A percentile compares a stretch with the other conserved stretches of the same genome.
These are phyloP conservation scores for Idaea straminata DNA, from an alignment of 2,888 invertebrate species.

Conservation along the genomic window DNA sequence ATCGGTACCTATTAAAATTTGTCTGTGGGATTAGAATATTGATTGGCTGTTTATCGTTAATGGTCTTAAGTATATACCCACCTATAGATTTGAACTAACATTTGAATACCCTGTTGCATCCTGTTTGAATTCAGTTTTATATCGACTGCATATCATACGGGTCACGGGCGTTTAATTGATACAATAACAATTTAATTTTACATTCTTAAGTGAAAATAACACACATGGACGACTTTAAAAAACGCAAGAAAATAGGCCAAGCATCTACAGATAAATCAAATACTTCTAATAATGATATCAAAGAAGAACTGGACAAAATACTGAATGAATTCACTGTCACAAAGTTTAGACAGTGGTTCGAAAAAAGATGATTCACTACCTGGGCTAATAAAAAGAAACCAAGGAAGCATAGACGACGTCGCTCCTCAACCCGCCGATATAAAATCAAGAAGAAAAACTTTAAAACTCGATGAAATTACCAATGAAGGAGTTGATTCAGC, in stretches of 20 bases:
- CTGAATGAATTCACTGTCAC: not conserved
- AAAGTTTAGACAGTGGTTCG: not conserved
- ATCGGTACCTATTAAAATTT: too few species aligned
- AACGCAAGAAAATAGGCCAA: not conserved
- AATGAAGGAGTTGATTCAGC: not conserved
- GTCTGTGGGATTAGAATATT: too few species aligned
- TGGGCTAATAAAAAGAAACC: not conserved
- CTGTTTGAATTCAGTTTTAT: too few species aligned
- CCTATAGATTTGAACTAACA: too few species aligned
- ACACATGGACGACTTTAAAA: not conserved
- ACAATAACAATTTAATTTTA: too few species aligned
- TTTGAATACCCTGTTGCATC: too few species aligned
- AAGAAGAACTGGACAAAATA: not conserved
- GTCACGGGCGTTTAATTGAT: too few species aligned
- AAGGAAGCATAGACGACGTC: not conserved
- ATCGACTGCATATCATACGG: too few species aligned
- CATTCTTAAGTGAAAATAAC: too few species aligned
- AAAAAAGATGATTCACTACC: not conserved
- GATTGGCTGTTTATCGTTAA: too few species aligned
- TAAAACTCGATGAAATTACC: not conserved
- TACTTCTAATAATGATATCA: not conserved
- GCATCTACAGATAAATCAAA: not conserved
- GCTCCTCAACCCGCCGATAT: not conserved
- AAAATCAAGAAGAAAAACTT: not conserved
- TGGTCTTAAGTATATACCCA: too few species aligned